These are phyloP conservation scores for Corythornis madagascariensis DNA, from an alignment of 2,113 vertebrate species.

Conservation along the genomic window DNA sequence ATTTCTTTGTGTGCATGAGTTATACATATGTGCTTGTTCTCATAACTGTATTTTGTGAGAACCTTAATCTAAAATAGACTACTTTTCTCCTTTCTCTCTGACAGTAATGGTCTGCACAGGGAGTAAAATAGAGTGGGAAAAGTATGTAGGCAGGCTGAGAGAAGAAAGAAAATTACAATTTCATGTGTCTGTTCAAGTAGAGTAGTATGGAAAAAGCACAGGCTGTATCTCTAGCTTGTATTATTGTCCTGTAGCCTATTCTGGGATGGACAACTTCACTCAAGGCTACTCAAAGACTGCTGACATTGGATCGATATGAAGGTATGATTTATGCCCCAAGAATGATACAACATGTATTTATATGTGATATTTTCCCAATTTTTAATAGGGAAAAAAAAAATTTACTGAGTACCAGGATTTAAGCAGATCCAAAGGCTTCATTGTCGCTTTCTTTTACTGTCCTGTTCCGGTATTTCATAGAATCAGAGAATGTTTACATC, in stretches of 20 bases:
- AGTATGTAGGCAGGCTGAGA: neutral
- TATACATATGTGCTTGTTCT: neutral
- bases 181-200: neutral
- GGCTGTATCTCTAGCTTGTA: neutral
- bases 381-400: neutral
- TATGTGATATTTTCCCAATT: neutral
- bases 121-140: neutral
- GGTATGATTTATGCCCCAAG: neutral
- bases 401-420: neutral
- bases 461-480: neutral
- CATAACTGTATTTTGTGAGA: neutral
- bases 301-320: neutral
- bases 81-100: neutral
- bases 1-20: neutral
- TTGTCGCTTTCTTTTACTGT: neutral
- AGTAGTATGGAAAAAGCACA: neutral
- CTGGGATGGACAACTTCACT: neutral
- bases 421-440: neutral
- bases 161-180: neutral
- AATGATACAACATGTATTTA: neutral
- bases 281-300: neutral
- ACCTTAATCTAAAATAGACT: neutral
- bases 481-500: too few species aligned
- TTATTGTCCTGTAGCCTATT: neutral
- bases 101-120: neutral